Evolutionary conservation across 1,140 invertebrate species (phyloP), one percentile per base, ranked within the genome.

Genomic region (Argopecten irradians): DNA sequence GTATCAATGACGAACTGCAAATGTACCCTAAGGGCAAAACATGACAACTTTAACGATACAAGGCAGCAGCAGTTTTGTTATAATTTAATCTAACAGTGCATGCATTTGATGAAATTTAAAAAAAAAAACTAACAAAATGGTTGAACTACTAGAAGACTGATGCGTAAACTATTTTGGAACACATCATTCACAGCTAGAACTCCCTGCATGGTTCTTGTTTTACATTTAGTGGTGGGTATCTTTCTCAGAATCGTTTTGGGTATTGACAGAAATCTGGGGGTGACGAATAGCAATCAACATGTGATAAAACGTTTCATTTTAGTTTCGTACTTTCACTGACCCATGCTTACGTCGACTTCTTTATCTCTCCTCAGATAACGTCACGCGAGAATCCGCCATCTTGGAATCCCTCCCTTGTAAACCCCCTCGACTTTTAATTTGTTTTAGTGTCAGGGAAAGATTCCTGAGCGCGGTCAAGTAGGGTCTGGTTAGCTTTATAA

Each of bases 281-380:
- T 71, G 55, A 71, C 55, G 55, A 71, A 71, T 71, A 3, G 55
- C n/a, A 71, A 71, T 71, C 55, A 71, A 71, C 55, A 71, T 71
- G 55, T 71, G 55, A 71, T 71, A 71, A 71, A 71, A 71, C 55
- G 43, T 71, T 71, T 28, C 55, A 71, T 71, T 71, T 71, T 71
- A 71, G 55, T 71, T 71, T 71, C 55, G 55, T 71, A 71, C 55
- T 71, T 71, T 71, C 55, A 71, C 55, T 71, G 55, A 71, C n/a
- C 55, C 55, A 11, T 71, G 55, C 22, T 71, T 71, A 71, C 55
- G 55, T 28, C 55, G 55, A 71, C 55, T 71, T 71, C 1, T n/a
- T 71, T 71, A 71, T 71, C 55, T 28, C 55, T 5, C 55, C 55
- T 28, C 22, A 71, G 55, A 71, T 71, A 71, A 71, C 55, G 55